Evolutionary conservation across 2,797 vertebrate species (phyloP), one percentile per base, ranked within the genome.

Genomic region (Cirrhinus mrigala): DNA sequence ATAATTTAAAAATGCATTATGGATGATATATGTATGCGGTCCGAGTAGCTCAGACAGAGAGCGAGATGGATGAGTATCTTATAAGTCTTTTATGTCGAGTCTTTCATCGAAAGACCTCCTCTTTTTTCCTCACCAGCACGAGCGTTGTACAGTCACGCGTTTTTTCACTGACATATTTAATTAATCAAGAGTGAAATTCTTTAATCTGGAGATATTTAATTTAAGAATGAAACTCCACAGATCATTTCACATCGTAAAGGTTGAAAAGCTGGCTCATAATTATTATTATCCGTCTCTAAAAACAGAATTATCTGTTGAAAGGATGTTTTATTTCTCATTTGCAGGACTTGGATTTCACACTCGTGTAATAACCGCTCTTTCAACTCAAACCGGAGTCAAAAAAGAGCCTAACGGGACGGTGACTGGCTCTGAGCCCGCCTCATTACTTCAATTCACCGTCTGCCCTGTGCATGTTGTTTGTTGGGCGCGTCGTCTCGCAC

Each of bases 1-100:
- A 93, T 94, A 93, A 93, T 94, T 58, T 20, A 84, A 33, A 84
- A 68, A 89, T 89, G 87, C 85, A 88, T 95, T 92, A 94, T 93
- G 91, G 89, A 94, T 94, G 90, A 88, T 69, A 86, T 84, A 90
- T 89, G 88, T 93, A 90, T 89, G 88, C 86, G 89, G 90, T 92
- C 87, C 86, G 87, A 89, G 87, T 90, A 89, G 87, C 75, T 62
- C 40, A 84, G 80, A 84, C 85, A 84, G 76, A 89, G 87, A 79
- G 69, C 74, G 54, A 82, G 73, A 77, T 33, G 56, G 60, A 86
- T 48, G 81, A 56, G 27, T 79, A 56, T 64, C 24, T 73, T 52
- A 22, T 27, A 74, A 81, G 73, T 77, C 60, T 83, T 52, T 74
- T 37, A 83, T 83, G 46, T 54, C 1, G 62, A 84, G 64, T 77